Conservation (phyloP, 2,113 vertebrate genomes). For the Irena cyanogastra region DNA sequence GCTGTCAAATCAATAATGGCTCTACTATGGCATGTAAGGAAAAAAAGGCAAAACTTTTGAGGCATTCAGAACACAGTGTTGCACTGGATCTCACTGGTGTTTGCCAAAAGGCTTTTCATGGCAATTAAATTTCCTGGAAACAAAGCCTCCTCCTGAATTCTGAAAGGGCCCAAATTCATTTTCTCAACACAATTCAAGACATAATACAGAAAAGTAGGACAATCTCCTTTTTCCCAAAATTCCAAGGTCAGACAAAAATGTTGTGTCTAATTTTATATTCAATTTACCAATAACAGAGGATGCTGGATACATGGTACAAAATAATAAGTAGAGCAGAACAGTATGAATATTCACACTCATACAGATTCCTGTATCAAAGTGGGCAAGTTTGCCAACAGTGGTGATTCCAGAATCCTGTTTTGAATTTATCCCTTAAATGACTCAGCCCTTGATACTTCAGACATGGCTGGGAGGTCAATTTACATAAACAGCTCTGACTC, state of each 20-base stretch:
- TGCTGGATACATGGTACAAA: background rate
- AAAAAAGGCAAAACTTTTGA: background rate
- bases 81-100: background rate
- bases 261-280: background rate
- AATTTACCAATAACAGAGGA: background rate
- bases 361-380: background rate
- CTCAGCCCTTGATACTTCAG: background rate
- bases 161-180: background rate
- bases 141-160: background rate
- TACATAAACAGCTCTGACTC: background rate
- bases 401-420: background rate
- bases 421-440: background rate
- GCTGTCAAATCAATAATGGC: background rate
- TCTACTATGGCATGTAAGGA: background rate
- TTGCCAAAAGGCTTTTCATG: background rate
- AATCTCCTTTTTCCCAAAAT: background rate
- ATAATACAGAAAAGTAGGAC: background rate
- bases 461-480: background rate
- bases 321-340: background rate
- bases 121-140: background rate
- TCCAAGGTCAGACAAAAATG: background rate
- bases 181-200: background rate
- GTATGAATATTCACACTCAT: background rate
- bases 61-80: background rate
- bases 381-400: background rate